phyloP scores from a whole-genome alignment of 1,140 invertebrate genomes.

The Zophobas atratus region DNA sequence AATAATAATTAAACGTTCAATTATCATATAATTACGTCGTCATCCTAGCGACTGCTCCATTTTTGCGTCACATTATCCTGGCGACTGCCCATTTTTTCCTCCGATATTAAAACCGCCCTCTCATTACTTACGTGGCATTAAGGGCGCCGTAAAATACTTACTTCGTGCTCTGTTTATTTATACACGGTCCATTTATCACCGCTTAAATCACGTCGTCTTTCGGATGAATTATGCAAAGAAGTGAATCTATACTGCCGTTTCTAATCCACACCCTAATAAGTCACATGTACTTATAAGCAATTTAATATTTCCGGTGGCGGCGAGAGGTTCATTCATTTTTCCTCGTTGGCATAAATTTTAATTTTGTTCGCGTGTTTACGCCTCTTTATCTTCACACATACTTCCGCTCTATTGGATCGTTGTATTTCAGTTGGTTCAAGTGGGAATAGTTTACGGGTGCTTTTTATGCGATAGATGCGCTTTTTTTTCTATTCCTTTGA shows the following conservation, averaged over 20 bases:
- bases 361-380: background rate
- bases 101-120: background rate
- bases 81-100: too few relatives aligned
- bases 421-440: background rate
- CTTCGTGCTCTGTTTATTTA: background rate
- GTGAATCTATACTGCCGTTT: background rate
- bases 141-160: background rate
- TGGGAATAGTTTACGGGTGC: background rate
- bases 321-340: constrained; percentile 13
- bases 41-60: too few relatives aligned
- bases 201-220: background rate
- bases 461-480: background rate
- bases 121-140: background rate
- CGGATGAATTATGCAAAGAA: constrained; percentile 17
- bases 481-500: background rate
- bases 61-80: too few relatives aligned
- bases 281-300: constrained; percentile 14
- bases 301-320: constrained; percentile 10
- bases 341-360: constrained; percentile 26
- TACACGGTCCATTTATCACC: constrained; percentile 1
- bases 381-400: constrained; percentile 27
- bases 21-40: too few relatives aligned
- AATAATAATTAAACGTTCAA: background rate
- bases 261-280: constrained; percentile 11
- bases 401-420: background rate